Conservation (phyloP, 2,888 invertebrate genomes). For the Chironomus riparius region DNA sequence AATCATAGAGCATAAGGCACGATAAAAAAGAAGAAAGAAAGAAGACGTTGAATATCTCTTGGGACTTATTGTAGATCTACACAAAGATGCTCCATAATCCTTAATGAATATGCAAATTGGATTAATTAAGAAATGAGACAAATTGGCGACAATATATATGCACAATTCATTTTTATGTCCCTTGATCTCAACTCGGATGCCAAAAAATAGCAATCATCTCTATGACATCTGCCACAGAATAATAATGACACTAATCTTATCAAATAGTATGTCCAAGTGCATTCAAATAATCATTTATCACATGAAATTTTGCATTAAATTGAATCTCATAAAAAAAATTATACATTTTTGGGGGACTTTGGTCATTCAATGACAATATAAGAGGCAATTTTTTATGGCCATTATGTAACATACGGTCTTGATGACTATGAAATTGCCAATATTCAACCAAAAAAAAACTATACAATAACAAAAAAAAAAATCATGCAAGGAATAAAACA, state of each 20-base stretch:
- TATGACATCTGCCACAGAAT: not conserved
- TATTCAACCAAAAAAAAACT: not conserved
- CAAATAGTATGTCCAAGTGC: conserved; percentile 1
- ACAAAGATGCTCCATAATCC: not conserved
- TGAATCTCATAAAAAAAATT: not conserved
- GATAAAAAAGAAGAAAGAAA: not conserved
- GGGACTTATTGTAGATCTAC: not conserved
- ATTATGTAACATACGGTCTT: not conserved
- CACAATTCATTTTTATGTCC: not conserved
- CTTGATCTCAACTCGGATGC: not conserved
- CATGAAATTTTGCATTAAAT: conserved; percentile 19
- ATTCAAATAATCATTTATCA: conserved; percentile 25
- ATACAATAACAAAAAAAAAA: too few relatives aligned
- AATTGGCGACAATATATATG: conserved; percentile 13
- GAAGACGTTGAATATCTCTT: not conserved
- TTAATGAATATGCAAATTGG: conserved; percentile 26
- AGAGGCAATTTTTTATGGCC: not conserved
- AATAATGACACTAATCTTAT: not conserved
- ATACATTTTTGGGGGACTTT: not conserved
- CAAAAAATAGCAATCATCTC: not conserved
- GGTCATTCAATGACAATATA: conserved; percentile 4
- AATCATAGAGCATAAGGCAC: conserved; percentile 1
- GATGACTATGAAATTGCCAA: not conserved
- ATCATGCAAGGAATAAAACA: conserved; percentile 1
- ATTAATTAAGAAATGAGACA: conserved; percentile 23